These are phyloP conservation scores for Apamea epomidion DNA, from an alignment of 2,888 invertebrate species.

Conservation along the genomic window DNA sequence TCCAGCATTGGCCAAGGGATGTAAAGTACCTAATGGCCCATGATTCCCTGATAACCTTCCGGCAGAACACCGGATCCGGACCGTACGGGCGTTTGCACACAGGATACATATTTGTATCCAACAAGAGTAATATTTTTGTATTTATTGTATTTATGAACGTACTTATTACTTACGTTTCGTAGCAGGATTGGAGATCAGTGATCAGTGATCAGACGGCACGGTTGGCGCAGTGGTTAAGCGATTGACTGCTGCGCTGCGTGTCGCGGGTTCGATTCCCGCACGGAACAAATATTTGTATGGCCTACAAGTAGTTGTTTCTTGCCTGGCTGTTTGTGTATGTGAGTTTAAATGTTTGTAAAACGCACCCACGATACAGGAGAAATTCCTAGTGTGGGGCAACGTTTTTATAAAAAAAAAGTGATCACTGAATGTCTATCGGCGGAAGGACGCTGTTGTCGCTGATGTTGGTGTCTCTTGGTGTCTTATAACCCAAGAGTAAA, in stretches of 20 bases:
- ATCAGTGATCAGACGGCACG: too few species aligned
- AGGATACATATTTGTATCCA: constrained; percentile 23
- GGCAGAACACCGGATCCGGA: constrained; percentile 40
- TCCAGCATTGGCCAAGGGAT: background rate
- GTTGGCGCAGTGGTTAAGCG: too few species aligned
- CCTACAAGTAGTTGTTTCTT: too few species aligned
- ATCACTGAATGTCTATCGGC: background rate
- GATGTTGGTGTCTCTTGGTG: too few species aligned
- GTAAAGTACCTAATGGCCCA: constrained; percentile 40
- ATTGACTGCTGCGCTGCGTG: too few species aligned
- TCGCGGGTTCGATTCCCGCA: too few species aligned
- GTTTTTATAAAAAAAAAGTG: too few species aligned
- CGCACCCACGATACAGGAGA: too few species aligned
- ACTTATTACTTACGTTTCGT: background rate
- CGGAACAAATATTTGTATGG: too few species aligned
- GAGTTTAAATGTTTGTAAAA: too few species aligned
- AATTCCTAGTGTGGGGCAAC: too few species aligned
- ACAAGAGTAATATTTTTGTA: constrained; percentile 2
- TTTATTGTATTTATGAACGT: background rate
- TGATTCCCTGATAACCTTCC: constrained; percentile 48
- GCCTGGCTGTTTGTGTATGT: too few species aligned
- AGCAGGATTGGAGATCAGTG: background rate
- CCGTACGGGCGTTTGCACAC: constrained; percentile 25
- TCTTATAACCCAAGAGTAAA: background rate
- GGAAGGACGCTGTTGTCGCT: background rate